Evolutionary conservation across 2,797 vertebrate species (phyloP), one percentile per base, ranked within the genome.

Genomic region (Spheniscus humboldti): DNA sequence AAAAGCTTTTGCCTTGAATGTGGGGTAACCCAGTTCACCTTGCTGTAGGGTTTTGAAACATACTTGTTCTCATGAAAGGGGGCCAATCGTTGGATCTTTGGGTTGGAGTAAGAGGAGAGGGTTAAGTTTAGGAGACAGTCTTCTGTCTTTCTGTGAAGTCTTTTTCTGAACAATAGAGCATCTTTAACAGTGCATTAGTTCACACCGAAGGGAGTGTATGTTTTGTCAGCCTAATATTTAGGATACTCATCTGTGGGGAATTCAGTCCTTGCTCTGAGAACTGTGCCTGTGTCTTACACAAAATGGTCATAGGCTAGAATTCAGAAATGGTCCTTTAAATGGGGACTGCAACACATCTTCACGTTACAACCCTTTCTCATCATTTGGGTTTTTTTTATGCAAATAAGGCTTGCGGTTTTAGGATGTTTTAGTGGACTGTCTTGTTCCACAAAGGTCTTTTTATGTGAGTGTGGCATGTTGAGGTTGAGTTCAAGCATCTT

Each of bases 361-460:
- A 24, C 35, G 10, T 37, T n/a, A 57, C 43, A 71, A 30, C 17
- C 17, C 18, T 43, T 67, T 76, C n/a, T 72, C 24, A 33, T 68
- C 9, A 39, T 28, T 14, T 71, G 13, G 4, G 4, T 0, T 24
- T 84, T 39, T n/a, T 53, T 16, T 1, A 4, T 22, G 25, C 3
- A 9, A 64, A 55, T 28, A 64, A 63, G 8, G 23, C 24, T 68
- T 48, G 43, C 80, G 59, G 31, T 37, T 90, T 84, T 68, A 43
- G 28, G 25, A 60, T 35, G 24, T 25, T 91, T 62, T 25, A 63
- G 28, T 63, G 24, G 45, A n/a, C 37, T 75, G 23, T 48, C 39
- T 57, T 75, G 15, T 52, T 86, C n/a, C 14, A 43, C 12, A 53
- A 22, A 18, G 7, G 15, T 62, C 14, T 57, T 67, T 55, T 56